Evolutionary conservation across 2,888 invertebrate genomes (phyloP).

Genomic region (Epinotia bilunana): DNA sequence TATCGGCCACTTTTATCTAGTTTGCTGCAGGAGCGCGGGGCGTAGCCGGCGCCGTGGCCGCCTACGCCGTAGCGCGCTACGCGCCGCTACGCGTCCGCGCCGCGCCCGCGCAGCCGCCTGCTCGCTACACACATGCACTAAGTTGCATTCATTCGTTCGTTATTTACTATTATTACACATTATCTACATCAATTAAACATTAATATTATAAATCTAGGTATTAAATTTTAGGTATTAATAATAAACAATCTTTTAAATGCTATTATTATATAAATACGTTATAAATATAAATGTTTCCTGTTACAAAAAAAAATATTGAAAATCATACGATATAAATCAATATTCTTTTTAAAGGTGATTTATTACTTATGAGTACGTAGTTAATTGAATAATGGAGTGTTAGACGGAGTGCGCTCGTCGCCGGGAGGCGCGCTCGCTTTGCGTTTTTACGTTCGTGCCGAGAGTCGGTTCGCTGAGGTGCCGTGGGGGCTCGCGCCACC

Average conservation of each 20-base stretch:
- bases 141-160: conserved; percentile 76
- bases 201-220: conserved; percentile 84
- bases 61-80: conserved; percentile 44
- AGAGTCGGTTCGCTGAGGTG: conserved; percentile 74
- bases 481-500: conserved; percentile 51
- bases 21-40: conserved; percentile 61
- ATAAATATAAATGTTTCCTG: conserved; percentile 86
- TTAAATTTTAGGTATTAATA: conserved; percentile 85
- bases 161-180: conserved; percentile 75
- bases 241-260: conserved; percentile 85
- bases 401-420: conserved; percentile 76
- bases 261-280: conserved; percentile 86
- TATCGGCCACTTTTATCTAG: conserved; percentile 74
- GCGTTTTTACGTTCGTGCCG: conserved; percentile 77
- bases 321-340: conserved; percentile 84
- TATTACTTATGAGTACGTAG: conserved; percentile 84
- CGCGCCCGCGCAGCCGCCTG: conserved; percentile 58
- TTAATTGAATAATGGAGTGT: conserved; percentile 83
- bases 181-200: conserved; percentile 84
- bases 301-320: conserved; percentile 84
- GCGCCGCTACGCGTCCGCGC: conserved; percentile 47
- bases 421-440: conserved; percentile 77
- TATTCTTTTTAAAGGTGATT: conserved; percentile 84
- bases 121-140: conserved; percentile 76
- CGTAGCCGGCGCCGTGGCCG: conserved; percentile 47